Evolutionary conservation across 2,888 invertebrate genomes (phyloP), one percentile per base, ranked within the genome.

Genomic region (Belgica antarctica): DNA sequence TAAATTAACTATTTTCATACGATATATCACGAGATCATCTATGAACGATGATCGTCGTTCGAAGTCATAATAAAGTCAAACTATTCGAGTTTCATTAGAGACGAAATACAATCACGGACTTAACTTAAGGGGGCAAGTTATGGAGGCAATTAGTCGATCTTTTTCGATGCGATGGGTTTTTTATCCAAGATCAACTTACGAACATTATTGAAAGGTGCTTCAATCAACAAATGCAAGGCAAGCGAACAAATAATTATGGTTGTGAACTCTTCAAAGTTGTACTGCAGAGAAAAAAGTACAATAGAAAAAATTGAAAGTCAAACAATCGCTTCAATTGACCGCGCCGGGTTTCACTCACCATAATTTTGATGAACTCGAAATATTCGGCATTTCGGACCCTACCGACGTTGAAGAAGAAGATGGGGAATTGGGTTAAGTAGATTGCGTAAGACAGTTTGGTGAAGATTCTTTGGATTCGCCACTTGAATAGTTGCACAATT

Each of bases 361-460:
- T 80, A 76, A 83, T 80, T 71, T 81, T 80, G 47, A 85, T 76
- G 74, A 87, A 84, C 63, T 81, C 83, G 73, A 84, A 87, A 72
- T 85, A 81, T 72, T 85, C 83, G 0, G 84, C 78, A 73, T 82
- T 82, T 75, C 85, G 82, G 41, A 83, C 83, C 68, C 81, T 81
- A 1, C 88, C 88, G 31, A 88, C 86, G 74, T 87, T 87, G 75
- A 81, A 89, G 77, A 89, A 88, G 76, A 85, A 88, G 70, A 88
- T 83, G 1, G 88, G 88, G 74, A 88, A 88, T 76, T 89, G 88
- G 24, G 87, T 87, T 71, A 89, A 78, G 75, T 89, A 89, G 69
- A 88, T 81, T 31, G 87, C 85, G 75, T 88, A 89, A 41, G 88
- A 87, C 12, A 88, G 79, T 75, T 86, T 84, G 7, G 88, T 88